phyloP scores from a whole-genome alignment of 2,888 invertebrate species.

The Lamproptera curius region DNA sequence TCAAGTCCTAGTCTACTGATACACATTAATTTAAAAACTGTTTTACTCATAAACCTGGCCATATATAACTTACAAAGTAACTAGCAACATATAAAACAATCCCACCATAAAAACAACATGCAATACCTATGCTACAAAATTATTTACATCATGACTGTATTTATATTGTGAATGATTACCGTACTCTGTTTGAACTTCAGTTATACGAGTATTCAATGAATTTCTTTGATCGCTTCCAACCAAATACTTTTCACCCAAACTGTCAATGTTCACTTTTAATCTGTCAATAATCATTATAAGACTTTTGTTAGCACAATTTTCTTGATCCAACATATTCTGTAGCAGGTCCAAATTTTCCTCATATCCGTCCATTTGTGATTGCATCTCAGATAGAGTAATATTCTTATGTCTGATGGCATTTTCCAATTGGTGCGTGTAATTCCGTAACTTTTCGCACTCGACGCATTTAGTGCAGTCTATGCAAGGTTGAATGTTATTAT shows the following conservation, averaged over 20 bases:
- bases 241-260: slow-evolving; percentile 42
- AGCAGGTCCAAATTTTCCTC: slow-evolving; percentile 49
- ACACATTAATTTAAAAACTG: no score
- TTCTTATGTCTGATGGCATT: slow-evolving; percentile 38
- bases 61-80: no score
- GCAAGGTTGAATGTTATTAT: slow-evolving; percentile 37
- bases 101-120: slow-evolving; percentile 21
- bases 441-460: slow-evolving; percentile 43
- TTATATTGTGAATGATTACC: slow-evolving; percentile 38
- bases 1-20: no score
- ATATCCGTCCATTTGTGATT: slow-evolving; percentile 43
- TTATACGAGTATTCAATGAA: slow-evolving; percentile 30
- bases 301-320: slow-evolving; percentile 41
- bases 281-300: slow-evolving; percentile 40
- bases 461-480: slow-evolving; percentile 39
- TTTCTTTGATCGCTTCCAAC: slow-evolving; percentile 41
- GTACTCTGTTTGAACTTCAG: slow-evolving; percentile 42
- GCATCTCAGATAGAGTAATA: slow-evolving; percentile 38
- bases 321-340: slow-evolving; percentile 43
- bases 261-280: slow-evolving; percentile 42
- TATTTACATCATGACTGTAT: slow-evolving; percentile 17
- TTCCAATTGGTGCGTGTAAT: slow-evolving; percentile 43
- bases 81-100: slow-evolving; percentile 15
- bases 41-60: no score
- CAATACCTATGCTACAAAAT: slow-evolving; percentile 19